Evolutionary conservation across 2,888 invertebrate genomes (phyloP).

Genomic region (Sericinus montela): DNA sequence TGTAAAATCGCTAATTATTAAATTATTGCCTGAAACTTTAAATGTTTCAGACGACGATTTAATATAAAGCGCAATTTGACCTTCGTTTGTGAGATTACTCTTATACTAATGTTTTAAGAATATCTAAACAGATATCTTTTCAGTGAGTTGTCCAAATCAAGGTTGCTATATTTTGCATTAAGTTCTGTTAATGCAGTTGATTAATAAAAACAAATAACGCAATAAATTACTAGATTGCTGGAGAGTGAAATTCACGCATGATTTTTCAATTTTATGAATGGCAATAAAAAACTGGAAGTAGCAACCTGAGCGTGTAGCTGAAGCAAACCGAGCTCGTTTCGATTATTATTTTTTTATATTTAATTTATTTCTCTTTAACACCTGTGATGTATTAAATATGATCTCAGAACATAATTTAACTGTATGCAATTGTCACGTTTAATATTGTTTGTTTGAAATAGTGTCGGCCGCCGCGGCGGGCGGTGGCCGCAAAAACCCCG

Average conservation of each 20-base stretch:
- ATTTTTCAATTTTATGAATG: background rate
- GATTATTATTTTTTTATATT: slow-evolving; percentile 36
- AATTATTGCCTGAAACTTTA: slow-evolving; percentile 20
- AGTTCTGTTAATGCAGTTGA: too few species aligned
- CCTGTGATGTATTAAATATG: slow-evolving; percentile 85
- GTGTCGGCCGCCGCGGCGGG: slow-evolving; percentile 45
- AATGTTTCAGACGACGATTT: slow-evolving; percentile 22
- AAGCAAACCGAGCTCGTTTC: slow-evolving; percentile 29
- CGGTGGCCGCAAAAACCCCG: slow-evolving; percentile 30
- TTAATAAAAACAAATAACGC: background rate
- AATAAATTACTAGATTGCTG: background rate
- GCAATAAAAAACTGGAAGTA: background rate
- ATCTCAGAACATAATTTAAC: slow-evolving; percentile 80
- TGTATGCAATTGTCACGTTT: slow-evolving; percentile 69
- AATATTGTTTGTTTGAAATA: slow-evolving; percentile 61
- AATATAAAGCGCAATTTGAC: slow-evolving; percentile 7
- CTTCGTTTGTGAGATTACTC: slow-evolving; percentile 48
- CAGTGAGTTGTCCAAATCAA: slow-evolving; percentile 34
- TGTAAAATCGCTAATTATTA: background rate
- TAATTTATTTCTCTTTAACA: slow-evolving; percentile 70
- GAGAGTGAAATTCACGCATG: too few species aligned
- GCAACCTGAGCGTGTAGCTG: slow-evolving; percentile 11
- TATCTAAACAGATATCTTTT: slow-evolving; percentile 40
- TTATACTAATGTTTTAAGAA: slow-evolving; percentile 49
- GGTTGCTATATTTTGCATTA: background rate